These are phyloP conservation scores for Lasiommata megera DNA, from an alignment of 2,888 invertebrate species.

Conservation along the genomic window DNA sequence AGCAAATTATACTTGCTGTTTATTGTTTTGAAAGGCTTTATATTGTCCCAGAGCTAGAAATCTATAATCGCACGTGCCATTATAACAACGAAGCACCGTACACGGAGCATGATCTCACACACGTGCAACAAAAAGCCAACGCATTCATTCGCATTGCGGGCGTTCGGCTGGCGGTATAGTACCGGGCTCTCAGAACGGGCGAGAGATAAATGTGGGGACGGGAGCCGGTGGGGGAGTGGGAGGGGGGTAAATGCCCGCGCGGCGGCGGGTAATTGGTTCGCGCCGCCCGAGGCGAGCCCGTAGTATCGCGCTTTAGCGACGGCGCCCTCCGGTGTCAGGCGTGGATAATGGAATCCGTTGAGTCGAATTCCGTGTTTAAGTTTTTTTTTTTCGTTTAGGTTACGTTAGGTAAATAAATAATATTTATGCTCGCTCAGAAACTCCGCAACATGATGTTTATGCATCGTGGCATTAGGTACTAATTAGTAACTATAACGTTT, in stretches of 20 bases:
- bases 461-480: no score
- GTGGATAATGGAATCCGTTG: constrained; percentile 46
- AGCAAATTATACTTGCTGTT: no score
- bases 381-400: constrained; percentile 32
- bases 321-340: constrained; percentile 79
- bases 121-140: constrained; percentile 53
- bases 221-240: constrained; percentile 40
- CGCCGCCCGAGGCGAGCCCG: constrained; percentile 81
- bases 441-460: not conserved
- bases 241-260: constrained; percentile 72
- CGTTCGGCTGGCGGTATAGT: constrained; percentile 72
- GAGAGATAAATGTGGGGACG: constrained; percentile 57
- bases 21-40: not conserved
- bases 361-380: constrained; percentile 44
- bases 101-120: constrained; percentile 26
- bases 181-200: constrained; percentile 62
- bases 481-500: no score
- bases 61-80: constrained; percentile 15
- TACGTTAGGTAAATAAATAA: not conserved
- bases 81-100: constrained; percentile 16
- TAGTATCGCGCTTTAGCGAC: constrained; percentile 81
- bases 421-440: not conserved
- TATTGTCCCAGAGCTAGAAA: constrained; percentile 9
- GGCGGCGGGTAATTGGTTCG: constrained; percentile 80
- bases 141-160: constrained; percentile 67